phyloP scores from a whole-genome alignment of 2,888 invertebrate genomes.

The Trachelus iudaicus region DNA sequence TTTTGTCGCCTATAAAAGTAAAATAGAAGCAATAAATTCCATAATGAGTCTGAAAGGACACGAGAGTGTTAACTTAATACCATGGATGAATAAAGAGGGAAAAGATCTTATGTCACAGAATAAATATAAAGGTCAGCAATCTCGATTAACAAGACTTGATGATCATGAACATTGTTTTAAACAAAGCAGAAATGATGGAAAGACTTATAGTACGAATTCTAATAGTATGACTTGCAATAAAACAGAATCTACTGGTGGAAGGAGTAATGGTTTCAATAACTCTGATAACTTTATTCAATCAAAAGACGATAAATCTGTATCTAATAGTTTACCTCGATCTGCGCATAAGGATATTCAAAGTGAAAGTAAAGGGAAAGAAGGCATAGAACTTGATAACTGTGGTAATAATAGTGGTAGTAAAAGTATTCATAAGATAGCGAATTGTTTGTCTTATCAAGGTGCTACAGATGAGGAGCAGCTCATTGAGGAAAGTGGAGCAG shows the following conservation, averaged over 20 bases:
- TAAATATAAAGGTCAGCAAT: background rate
- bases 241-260: background rate
- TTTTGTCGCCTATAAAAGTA: slow-evolving; percentile 38
- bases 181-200: background rate
- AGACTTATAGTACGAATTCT: background rate
- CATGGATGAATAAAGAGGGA: slow-evolving; percentile 17
- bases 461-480: background rate
- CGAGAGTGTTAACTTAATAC: slow-evolving; percentile 19
- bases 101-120: background rate
- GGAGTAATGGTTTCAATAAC: background rate
- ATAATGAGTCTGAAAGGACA: slow-evolving; percentile 22
- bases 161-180: background rate
- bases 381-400: background rate
- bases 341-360: background rate
- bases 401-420: background rate
- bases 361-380: background rate
- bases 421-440: background rate
- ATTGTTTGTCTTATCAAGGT: background rate
- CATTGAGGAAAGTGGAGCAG: background rate
- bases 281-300: background rate
- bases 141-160: background rate
- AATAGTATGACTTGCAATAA: background rate
- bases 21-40: slow-evolving; percentile 30
- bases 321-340: background rate
- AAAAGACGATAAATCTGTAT: background rate